These are phyloP conservation scores for Ips typographus DNA, from an alignment of 1,140 invertebrate genomes.

Conservation along the genomic window DNA sequence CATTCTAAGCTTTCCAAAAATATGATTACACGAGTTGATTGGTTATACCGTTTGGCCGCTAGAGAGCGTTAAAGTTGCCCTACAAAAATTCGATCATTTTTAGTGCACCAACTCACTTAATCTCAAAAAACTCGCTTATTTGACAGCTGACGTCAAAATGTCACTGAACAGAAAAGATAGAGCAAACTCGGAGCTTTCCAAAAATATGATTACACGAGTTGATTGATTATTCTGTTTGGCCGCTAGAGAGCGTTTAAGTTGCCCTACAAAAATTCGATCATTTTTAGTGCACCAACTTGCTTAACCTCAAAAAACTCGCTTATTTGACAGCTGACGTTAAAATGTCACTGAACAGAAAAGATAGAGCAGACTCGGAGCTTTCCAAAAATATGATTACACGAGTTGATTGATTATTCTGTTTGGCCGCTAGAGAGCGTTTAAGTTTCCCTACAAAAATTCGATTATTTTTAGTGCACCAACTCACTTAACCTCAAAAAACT, in stretches of 20 bases:
- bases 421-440: neutral
- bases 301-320: neutral
- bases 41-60: neutral
- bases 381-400: neutral
- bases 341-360: neutral
- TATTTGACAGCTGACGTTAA: neutral
- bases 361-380: neutral
- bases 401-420: neutral
- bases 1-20: neutral
- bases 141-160: neutral
- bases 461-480: neutral
- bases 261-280: conserved; percentile 47
- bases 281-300: neutral
- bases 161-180: neutral
- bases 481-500: neutral
- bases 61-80: neutral
- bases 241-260: neutral
- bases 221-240: neutral
- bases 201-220: neutral
- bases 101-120: neutral
- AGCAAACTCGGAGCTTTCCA: neutral
- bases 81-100: conserved; percentile 46
- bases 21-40: neutral
- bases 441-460: neutral
- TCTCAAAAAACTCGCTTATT: neutral